phyloP scores from a whole-genome alignment of 2,113 vertebrate species.

The Phyllostomus hastatus region DNA sequence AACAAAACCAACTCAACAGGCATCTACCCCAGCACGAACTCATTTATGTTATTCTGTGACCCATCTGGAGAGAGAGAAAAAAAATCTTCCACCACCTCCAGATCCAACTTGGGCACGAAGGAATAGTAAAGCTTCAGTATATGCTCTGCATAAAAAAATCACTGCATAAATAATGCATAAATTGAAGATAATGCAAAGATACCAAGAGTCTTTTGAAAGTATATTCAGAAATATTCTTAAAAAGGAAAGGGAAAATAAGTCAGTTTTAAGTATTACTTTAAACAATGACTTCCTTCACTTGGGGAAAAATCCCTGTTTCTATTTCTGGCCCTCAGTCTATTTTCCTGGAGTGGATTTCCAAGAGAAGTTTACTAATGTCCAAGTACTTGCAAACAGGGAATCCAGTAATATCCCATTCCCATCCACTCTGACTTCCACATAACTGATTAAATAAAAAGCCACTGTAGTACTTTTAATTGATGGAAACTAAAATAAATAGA shows the following conservation, averaged over 20 bases:
- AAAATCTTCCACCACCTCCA: not conserved
- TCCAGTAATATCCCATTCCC: conserved; percentile 23
- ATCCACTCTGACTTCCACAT: not conserved
- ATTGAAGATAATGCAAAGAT: conserved; percentile 4
- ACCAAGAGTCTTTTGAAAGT: not conserved
- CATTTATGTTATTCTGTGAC: not conserved
- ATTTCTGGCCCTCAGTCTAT: conserved; percentile 50
- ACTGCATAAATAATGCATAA: not conserved
- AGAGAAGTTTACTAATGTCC: conserved; percentile 37
- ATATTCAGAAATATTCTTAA: conserved; percentile 21
- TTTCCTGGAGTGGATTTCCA: conserved; percentile 47
- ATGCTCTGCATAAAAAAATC: not conserved
- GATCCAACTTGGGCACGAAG: not conserved
- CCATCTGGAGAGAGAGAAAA: not conserved
- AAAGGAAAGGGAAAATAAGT: conserved; percentile 44
- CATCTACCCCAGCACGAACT: not conserved
- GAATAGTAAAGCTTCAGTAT: not conserved
- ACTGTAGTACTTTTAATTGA: conserved; percentile 48
- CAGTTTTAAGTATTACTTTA: conserved; percentile 61
- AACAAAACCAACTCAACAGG: not conserved
- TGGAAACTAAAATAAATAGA: conserved; percentile 62
- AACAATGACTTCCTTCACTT: conserved; percentile 69
- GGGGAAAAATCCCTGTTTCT: conserved; percentile 40
- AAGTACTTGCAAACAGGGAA: conserved; percentile 36
- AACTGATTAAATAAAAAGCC: conserved; percentile 51